Conservation (phyloP, 2,797 vertebrate genomes). For the Philypnodon macrostomus region DNA sequence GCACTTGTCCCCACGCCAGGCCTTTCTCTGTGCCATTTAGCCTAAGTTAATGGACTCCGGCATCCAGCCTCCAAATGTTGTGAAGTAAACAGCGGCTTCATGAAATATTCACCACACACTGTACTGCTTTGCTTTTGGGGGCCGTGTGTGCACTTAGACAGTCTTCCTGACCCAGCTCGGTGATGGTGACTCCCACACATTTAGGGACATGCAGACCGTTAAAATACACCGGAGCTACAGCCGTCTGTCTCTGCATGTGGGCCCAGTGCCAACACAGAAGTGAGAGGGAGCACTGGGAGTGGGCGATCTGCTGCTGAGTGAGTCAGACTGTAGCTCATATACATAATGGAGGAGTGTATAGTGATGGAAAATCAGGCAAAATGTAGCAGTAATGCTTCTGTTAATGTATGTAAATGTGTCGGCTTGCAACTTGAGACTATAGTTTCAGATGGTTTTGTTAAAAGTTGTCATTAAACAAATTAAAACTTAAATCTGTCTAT, state of each 20-base stretch:
- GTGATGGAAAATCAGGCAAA: slow-evolving; percentile 7
- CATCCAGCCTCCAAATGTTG: slow-evolving; percentile 51
- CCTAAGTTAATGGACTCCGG: slow-evolving; percentile 62
- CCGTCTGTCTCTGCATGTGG: slow-evolving; percentile 29
- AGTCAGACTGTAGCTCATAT: slow-evolving; percentile 42
- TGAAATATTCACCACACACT: slow-evolving; percentile 70
- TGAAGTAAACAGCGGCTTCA: slow-evolving; percentile 67
- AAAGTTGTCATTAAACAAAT: no score
- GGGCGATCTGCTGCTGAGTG: slow-evolving; percentile 40
- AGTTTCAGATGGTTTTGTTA: no score
- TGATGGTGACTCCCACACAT: slow-evolving; percentile 30
- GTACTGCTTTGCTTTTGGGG: slow-evolving; percentile 20
- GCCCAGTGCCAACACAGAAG: slow-evolving; percentile 29
- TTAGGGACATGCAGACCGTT: slow-evolving; percentile 23
- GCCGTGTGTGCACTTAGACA: slow-evolving; percentile 27
- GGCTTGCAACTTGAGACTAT: no score
- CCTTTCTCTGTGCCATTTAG: slow-evolving; percentile 49
- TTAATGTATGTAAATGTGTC: slow-evolving; percentile 21
- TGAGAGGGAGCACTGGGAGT: slow-evolving; percentile 24
- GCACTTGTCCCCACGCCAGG: slow-evolving; percentile 15
- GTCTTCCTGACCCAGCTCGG: slow-evolving; percentile 8
- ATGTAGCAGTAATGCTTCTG: slow-evolving; percentile 31
- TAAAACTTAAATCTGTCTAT: no score
- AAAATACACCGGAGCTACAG: slow-evolving; percentile 22
- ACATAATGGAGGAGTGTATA: slow-evolving; percentile 37